phyloP scores from a whole-genome alignment of 2,797 vertebrate genomes.

The Bovichtus diacanthus region DNA sequence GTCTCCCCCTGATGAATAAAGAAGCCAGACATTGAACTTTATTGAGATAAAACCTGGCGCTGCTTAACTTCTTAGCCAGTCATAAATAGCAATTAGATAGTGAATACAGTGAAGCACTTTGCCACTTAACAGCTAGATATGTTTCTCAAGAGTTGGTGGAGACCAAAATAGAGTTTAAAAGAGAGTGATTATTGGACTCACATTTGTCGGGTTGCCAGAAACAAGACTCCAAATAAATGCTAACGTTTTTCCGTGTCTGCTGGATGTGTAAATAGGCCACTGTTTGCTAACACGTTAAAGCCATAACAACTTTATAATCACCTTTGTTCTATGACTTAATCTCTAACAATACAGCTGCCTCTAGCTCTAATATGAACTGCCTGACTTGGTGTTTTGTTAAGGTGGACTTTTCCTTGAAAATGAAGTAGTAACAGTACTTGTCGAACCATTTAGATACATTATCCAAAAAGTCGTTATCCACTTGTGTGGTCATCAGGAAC shows the following conservation, averaged over 20 bases:
- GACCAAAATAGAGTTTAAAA: too few relatives aligned
- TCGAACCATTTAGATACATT: slow-evolving; percentile 14
- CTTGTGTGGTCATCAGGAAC: slow-evolving; percentile 71
- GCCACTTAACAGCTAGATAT: background rate
- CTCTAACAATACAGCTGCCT: background rate
- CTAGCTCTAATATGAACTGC: background rate
- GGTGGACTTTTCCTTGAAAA: background rate
- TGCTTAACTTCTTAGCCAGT: background rate
- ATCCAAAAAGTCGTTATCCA: slow-evolving; percentile 62
- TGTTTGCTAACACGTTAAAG: background rate
- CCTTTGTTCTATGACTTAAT: background rate
- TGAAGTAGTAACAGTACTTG: background rate
- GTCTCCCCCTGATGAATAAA: background rate
- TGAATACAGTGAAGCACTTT: background rate
- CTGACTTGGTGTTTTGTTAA: slow-evolving; percentile 6
- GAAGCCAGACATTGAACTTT: background rate
- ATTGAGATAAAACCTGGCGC: background rate
- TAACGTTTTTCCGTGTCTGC: background rate
- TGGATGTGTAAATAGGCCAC: background rate
- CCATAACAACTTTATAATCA: background rate
- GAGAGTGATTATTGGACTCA: too few relatives aligned
- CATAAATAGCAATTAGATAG: background rate
- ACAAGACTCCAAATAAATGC: background rate
- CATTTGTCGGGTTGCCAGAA: too few relatives aligned
- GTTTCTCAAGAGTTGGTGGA: too few relatives aligned